Evolutionary conservation across 2,113 vertebrate genomes (phyloP).

Genomic region (Rhabdomys dilectus): DNA sequence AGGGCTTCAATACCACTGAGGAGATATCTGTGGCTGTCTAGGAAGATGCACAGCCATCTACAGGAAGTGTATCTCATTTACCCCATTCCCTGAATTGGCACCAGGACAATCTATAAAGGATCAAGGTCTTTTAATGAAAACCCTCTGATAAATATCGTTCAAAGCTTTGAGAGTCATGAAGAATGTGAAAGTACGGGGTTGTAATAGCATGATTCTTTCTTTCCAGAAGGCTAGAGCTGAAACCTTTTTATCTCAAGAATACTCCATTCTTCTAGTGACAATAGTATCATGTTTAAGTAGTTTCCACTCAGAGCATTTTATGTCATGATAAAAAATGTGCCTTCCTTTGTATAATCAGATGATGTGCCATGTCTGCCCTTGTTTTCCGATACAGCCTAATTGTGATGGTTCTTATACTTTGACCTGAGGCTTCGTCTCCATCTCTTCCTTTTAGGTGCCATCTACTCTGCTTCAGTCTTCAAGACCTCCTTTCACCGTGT

Average conservation of each 20-base stretch:
- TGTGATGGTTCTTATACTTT: not conserved
- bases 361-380: not conserved
- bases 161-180: conserved; percentile 49
- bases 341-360: conserved; percentile 44
- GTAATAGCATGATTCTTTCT: not conserved
- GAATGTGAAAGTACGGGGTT: not conserved
- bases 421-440: not conserved
- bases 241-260: conserved; percentile 66
- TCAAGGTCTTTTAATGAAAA: conserved; percentile 51
- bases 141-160: conserved; percentile 61
- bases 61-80: conserved; percentile 16
- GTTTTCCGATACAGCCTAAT: not conserved
- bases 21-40: conserved; percentile 18
- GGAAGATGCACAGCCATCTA: conserved; percentile 15
- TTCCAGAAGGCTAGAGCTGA: conserved; percentile 62
- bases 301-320: conserved; percentile 58
- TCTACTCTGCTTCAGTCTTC: not conserved
- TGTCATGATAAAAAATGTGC: conserved; percentile 40
- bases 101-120: conserved; percentile 50
- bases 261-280: conserved; percentile 36
- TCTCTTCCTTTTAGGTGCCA: not conserved
- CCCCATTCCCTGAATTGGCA: not conserved
- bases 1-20: not conserved
- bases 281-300: conserved; percentile 59
- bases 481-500: not conserved